Base-by-base conservation (phyloP, 2,797 vertebrate genomes). In the Todus mexicanus region DNA sequence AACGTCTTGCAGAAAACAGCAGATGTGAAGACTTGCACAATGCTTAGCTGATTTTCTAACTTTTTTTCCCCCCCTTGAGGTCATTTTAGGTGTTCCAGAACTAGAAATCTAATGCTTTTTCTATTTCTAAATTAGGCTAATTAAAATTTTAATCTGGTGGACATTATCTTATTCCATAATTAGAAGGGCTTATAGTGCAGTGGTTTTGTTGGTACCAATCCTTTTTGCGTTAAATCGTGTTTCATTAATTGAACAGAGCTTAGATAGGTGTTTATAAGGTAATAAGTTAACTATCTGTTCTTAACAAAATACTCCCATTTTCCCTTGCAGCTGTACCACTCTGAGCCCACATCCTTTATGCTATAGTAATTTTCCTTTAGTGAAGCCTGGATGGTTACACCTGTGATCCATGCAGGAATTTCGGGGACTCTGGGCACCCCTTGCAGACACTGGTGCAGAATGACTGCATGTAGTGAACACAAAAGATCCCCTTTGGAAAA, bases 81-180 rank as follows among this genome's bases (percentile, higher is more conserved):
- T 93, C 16, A 72, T 66, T 91, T 78, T 86, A 87, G 66, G 56
- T 91, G 71, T 84, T 87, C 73, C 43, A 78, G 82, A 91, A 56
- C 78, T 53, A 69, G 53, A 94, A 94, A 86, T 71, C 27, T 61
- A 89, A 77, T 57, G 25, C 51, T 40, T 80, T 89, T 82, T 43
- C 64, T 60, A 68, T 77, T 84, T 94, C 86, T 89, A 92, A 96
- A 80, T 90, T 65, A 68, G 89, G 70, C 82, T 92, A 95, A 96
- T 95, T 94, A 89, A 93, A 90, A 83, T 73, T 93, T 89, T 92
- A 87, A 93, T 95, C 87, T 87, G 51, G 54, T 90, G 84, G 91
- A 91, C 84, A 64, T 89, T 85, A 89, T 95, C 60, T 89, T 83
- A 57, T 85, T 87, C 69, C 37, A 56, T 88, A 94, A 94, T 95